Percentiles rank a stretch among this genome's conserved stretches.
phyloP scores from a whole-genome alignment of 2,888 invertebrate genomes.

The Heteromyza rotundicornis region DNA sequence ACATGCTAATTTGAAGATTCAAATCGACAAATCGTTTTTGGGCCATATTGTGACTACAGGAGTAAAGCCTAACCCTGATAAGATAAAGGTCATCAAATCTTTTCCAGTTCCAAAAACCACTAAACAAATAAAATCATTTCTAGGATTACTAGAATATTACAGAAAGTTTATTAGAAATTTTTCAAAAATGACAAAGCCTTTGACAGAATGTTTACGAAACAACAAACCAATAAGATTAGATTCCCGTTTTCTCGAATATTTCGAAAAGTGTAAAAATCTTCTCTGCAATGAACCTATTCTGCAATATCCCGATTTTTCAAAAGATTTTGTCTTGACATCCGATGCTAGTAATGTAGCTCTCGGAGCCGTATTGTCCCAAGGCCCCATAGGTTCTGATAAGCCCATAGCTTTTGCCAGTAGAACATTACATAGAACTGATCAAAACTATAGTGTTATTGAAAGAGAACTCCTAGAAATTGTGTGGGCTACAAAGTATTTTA shows the following conservation, averaged over 20 bases:
- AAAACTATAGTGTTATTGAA: slow-evolving; percentile 26
- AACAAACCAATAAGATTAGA: slow-evolving; percentile 7
- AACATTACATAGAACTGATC: slow-evolving; percentile 24
- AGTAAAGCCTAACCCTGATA: slow-evolving; percentile 3
- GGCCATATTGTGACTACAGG: neutral
- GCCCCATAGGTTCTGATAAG: slow-evolving; percentile 1
- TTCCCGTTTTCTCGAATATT: slow-evolving; percentile 14
- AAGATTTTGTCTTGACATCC: too few species aligned
- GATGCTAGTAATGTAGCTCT: too few species aligned
- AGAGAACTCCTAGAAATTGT: slow-evolving; percentile 28
- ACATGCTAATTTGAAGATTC: too few species aligned
- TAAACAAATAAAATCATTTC: slow-evolving; percentile 10
- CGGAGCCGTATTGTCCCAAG: slow-evolving; percentile 28
- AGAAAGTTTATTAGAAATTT: too few species aligned
- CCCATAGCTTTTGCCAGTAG: slow-evolving; percentile 22
- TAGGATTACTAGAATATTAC: slow-evolving; percentile 9
- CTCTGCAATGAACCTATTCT: slow-evolving; percentile 17
- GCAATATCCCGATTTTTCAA: slow-evolving; percentile 25
- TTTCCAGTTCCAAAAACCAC: slow-evolving; percentile 5
- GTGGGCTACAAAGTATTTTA: slow-evolving; percentile 28
- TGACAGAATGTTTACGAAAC: slow-evolving; percentile 15
- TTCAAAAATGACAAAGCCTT: slow-evolving; percentile 1
- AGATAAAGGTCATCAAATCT: slow-evolving; percentile 8
- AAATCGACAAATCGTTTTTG: neutral
- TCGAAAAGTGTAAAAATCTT: slow-evolving; percentile 17